Evolutionary conservation across 2,797 vertebrate species (phyloP), one percentile per base, ranked within the genome.

Genomic region (Pachyuromys duprasi): DNA sequence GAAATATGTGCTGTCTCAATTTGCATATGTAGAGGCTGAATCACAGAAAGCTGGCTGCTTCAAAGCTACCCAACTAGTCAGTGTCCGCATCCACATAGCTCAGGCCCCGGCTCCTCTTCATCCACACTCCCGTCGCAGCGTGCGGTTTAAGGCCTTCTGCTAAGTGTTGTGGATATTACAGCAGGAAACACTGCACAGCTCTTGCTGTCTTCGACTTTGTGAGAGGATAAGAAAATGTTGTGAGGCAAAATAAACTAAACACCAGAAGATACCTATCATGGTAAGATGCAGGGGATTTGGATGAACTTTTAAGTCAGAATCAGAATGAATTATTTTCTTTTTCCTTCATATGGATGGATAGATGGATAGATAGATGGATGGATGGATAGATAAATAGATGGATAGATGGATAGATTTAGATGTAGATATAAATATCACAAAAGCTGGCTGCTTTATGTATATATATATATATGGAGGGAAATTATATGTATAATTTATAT

Each of bases 21-120:
- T 93, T 91, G 87, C 76, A 82, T 89, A 69, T 89, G 63, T 89
- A 76, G 74, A 89, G 80, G 49, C 69, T 86, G 63, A 69, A 74
- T n/a, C 60, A 49, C n/a, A 82, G 28, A 86, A 69, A 89, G 18
- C 24, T 45, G 60, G 33, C 28, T 2, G 31, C 31, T 62, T 33
- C 22, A 33, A 8, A 39, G 60, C 22, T 69, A 42, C 49, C 65
- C 28, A 33, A 70, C 57, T 39, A 33, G 2, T 0, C 81, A 72
- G 57, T 42, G 17, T 15, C 26, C 31, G 57, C 70, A 22, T 49
- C 74, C 17, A 2, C 55, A 4, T 63, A 9, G 26, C 79, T 67
- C 13, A 15, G 70, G 28, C 86, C 45, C 26, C 18, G 28, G n/a
- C 39, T 36, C 12, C 12, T 42, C 49, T 26, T n/a, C 45, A 53